A percentile compares a stretch with the other conserved stretches of the same genome.
Evolutionary conservation across 2,888 invertebrate genomes (phyloP).

Genomic region (Tinea semifulvella): DNA sequence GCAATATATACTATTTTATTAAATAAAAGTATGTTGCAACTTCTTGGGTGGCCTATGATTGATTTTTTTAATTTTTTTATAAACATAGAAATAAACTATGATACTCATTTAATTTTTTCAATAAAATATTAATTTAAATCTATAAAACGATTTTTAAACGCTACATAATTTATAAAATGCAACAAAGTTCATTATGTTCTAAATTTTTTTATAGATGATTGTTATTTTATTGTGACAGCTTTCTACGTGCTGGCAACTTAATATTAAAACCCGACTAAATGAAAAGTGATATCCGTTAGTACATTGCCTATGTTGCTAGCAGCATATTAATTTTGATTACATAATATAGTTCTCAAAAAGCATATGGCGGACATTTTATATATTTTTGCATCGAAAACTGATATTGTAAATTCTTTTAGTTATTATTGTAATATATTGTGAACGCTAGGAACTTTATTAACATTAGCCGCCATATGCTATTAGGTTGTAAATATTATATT

Average conservation of each 20-base stretch:
- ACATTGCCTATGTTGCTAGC: background rate
- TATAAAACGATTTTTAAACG: too few relatives aligned
- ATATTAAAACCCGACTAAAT: constrained; percentile 41
- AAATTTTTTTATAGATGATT: background rate
- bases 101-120: too few relatives aligned
- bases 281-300: constrained; percentile 12
- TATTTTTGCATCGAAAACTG: constrained; percentile 67
- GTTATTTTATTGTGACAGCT: constrained; percentile 3
- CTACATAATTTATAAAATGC: too few relatives aligned
- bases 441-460: constrained; percentile 63
- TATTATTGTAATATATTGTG: constrained; percentile 58
- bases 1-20: too few relatives aligned
- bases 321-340: constrained; percentile 17
- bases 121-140: too few relatives aligned
- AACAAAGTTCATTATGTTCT: too few relatives aligned
- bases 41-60: too few relatives aligned
- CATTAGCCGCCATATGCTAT: constrained; percentile 63
- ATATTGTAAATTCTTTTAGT: constrained; percentile 61
- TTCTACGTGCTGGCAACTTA: constrained; percentile 7
- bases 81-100: too few relatives aligned
- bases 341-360: constrained; percentile 60
- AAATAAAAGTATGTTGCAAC: too few relatives aligned
- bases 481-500: constrained; percentile 66
- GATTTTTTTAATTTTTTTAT: too few relatives aligned
- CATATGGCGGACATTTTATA: constrained; percentile 69